Evolutionary conservation across 2,797 vertebrate genomes (phyloP), one percentile per base, ranked within the genome.

Genomic region (Gymnothorax reevesii): DNA sequence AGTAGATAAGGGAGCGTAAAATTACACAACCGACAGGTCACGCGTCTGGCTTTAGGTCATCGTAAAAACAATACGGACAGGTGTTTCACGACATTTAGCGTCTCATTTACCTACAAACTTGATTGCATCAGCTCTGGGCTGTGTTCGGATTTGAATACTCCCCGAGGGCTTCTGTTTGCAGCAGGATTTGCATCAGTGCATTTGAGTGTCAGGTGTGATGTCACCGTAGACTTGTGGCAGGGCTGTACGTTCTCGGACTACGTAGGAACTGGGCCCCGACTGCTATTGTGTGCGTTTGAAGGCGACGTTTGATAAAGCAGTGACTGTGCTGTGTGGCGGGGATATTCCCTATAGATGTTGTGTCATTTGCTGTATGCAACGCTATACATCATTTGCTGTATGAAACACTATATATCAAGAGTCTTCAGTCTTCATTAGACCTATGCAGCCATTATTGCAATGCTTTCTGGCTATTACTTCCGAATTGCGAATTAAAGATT

Each of bases 131-230:
- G 62, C 62, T 0, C 6, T 66, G 20, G 4, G n/a, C n/a, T n/a
- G n/a, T 22, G 20, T 22, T 12, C 6, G 62, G 62, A n/a, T 66
- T 66, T 66, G 62, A 66, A n/a, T 66, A n/a, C 62, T 22, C 3
- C 57, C 10, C 15, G 1, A n/a, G 49, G 3, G 49, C 54, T 1
- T 54, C 4, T 52, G n/a, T 52, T 79, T 79, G 49, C 15, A 79
- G 17, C 75, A 79, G 75, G 75, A 79, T 79, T 79, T 79, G 75
- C 75, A 52, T 52, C 49, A 9, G 1, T 79, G 75, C 17, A 79
- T 79, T 79, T 79, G 42, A 77, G 12, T 77, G 49, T 8, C 75
- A 79, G 49, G 49, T 42, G 17, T 52, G 20, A 79, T 54, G 42
- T 79, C 17, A 75, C 71, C 5, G 20, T 17, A 20, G 75, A 10